A percentile compares a stretch with the other conserved stretches of the same genome.
Conservation (phyloP, 2,888 invertebrate genomes). For the Cynaeus angustus region DNA sequence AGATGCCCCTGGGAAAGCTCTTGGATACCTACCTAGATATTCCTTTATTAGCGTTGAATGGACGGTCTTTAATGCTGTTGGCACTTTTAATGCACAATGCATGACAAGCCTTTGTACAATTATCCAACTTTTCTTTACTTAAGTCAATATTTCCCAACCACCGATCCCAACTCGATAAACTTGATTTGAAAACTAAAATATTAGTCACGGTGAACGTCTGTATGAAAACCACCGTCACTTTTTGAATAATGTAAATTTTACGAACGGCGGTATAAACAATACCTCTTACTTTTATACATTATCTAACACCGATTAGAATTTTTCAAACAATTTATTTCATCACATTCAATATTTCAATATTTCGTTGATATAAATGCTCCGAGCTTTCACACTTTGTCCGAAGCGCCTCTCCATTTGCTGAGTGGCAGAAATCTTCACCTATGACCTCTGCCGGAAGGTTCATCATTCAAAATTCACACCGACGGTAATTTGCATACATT, state of each 20-base stretch:
- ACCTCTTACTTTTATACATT: conserved; percentile 8
- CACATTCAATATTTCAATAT: conserved; percentile 1
- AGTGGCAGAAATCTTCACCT: conserved; percentile 49
- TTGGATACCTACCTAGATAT: too few relatives aligned
- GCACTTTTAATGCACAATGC: too few relatives aligned
- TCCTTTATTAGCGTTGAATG: too few relatives aligned
- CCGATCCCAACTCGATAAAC: too few relatives aligned
- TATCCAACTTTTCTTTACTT: too few relatives aligned
- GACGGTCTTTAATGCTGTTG: too few relatives aligned
- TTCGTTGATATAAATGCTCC: conserved; percentile 5
- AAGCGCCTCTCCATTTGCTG: conserved; percentile 24
- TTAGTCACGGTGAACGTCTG: too few relatives aligned
- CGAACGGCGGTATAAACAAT: background rate
- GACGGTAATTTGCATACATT: conserved; percentile 48
- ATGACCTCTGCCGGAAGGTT: conserved; percentile 47
- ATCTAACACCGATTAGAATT: conserved; percentile 5
- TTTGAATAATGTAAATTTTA: background rate
- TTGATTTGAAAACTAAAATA: too few relatives aligned
- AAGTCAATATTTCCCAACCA: too few relatives aligned
- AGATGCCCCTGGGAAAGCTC: too few relatives aligned
- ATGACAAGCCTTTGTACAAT: too few relatives aligned
- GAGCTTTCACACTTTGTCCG: conserved; percentile 40
- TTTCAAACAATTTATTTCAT: background rate
- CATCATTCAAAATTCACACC: conserved; percentile 38
- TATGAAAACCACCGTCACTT: too few relatives aligned